Evolutionary conservation across 35 echinoderm and acorn worm genomes (phyloP).

Genomic region (Nesometra sesokonis): DNA sequence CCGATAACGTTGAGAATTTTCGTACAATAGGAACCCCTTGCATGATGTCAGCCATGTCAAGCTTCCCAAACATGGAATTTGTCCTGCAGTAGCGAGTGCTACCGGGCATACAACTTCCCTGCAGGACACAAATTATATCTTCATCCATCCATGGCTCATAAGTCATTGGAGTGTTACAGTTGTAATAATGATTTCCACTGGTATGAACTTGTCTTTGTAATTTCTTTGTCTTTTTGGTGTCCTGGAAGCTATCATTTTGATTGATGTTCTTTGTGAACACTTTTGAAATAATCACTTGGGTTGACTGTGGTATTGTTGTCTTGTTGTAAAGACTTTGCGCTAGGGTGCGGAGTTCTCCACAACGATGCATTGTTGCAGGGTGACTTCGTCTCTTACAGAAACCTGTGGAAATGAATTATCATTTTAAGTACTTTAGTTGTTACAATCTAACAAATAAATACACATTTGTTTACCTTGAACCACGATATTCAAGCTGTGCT

Average conservation of each 20-base stretch:
- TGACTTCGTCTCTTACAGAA: background rate
- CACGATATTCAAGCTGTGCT: no score
- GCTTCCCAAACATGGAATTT: slow-evolving; percentile 88
- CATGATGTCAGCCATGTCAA: slow-evolving; percentile 43
- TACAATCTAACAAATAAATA: no score
- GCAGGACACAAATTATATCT: slow-evolving; percentile 85
- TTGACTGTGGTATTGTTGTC: background rate
- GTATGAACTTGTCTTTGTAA: background rate
- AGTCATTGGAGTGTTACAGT: background rate
- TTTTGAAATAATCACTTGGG: background rate
- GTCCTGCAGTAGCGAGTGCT: slow-evolving; percentile 84
- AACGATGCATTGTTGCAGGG: background rate
- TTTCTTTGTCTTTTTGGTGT: background rate
- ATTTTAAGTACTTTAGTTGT: no score
- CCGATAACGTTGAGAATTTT: background rate
- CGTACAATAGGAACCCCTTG: slow-evolving; percentile 17
- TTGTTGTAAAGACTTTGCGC: background rate
- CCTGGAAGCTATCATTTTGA: background rate
- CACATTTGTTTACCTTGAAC: no score
- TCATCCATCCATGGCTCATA: slow-evolving; percentile 84
- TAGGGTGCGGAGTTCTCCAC: background rate
- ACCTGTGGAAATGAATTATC: background rate
- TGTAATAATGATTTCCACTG: background rate
- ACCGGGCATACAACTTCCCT: slow-evolving; percentile 80
- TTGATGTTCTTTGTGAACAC: background rate